These are phyloP conservation scores for Galerucella pusilla DNA, from an alignment of 2,888 invertebrate genomes.

Conservation along the genomic window DNA sequence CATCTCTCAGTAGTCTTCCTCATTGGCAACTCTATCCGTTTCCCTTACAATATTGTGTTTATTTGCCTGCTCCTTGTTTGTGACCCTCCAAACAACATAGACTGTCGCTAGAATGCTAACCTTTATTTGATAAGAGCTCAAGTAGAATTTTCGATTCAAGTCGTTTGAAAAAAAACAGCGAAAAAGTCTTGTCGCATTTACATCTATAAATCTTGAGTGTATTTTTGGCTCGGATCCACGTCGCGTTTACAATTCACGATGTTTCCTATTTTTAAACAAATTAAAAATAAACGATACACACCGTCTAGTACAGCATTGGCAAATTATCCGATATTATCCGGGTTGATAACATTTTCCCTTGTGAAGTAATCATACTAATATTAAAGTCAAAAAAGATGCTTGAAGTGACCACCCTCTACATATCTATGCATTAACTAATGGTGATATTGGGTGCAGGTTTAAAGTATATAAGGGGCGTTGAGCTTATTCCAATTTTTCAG, in stretches of 20 bases:
- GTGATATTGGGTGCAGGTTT: too few species aligned
- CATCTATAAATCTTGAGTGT: conserved; percentile 32
- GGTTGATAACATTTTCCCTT: conserved; percentile 39
- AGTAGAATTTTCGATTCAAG: conserved; percentile 2
- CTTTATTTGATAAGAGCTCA: background rate
- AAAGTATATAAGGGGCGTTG: too few species aligned
- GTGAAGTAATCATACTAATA: too few species aligned
- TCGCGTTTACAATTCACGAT: conserved; percentile 40
- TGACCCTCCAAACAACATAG: too few species aligned
- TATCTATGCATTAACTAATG: too few species aligned
- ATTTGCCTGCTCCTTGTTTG: too few species aligned
- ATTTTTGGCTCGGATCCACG: conserved; percentile 43
- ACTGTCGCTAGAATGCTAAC: background rate
- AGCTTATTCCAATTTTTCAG: too few species aligned
- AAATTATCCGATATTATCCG: conserved; percentile 42
- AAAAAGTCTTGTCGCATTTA: conserved; percentile 1
- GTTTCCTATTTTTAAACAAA: conserved; percentile 45
- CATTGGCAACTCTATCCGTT: too few species aligned
- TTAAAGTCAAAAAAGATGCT: too few species aligned
- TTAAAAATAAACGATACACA: conserved; percentile 45
- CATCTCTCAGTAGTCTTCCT: too few species aligned
- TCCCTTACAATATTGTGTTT: too few species aligned
- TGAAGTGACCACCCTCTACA: too few species aligned
- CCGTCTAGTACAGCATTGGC: conserved; percentile 41
- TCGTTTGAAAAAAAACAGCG: background rate